Conservation (phyloP, 92 coral and sea anemone species). For the Siderastrea radians region DNA sequence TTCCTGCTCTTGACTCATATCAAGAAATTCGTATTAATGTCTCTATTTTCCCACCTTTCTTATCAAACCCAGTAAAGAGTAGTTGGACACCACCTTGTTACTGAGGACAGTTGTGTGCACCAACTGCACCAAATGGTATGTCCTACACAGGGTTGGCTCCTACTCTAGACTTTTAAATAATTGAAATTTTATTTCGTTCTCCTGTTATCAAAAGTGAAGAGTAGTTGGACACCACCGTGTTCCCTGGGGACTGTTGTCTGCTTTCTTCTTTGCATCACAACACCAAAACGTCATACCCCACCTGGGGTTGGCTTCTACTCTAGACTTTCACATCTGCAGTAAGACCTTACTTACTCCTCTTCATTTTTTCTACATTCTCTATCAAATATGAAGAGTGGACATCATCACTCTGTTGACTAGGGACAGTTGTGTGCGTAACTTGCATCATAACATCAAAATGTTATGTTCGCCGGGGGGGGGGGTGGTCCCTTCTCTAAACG, state of each 20-base stretch:
- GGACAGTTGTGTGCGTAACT: neutral
- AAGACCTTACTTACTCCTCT: neutral
- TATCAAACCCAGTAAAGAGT: neutral
- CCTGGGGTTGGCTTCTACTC: constrained; percentile 44
- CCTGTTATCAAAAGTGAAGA: neutral
- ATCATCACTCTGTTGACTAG: neutral
- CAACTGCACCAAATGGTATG: neutral
- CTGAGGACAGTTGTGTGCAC: neutral
- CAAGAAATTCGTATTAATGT: no score
- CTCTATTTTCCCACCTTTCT: neutral
- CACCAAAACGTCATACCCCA: neutral
- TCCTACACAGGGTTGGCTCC: constrained; percentile 42
- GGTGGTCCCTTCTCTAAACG: no score
- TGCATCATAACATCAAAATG: no score
- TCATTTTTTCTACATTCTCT: no score
- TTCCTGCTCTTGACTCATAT: no score
- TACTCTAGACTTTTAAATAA: neutral
- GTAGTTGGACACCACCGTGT: constrained; percentile 39
- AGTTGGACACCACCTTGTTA: constrained; percentile 39
- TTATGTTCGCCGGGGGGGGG: no score
- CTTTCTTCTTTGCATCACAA: no score
- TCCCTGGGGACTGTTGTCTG: neutral
- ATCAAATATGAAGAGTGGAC: no score
- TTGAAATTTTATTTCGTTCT: neutral
- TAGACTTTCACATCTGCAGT: no score